Base-by-base conservation (phyloP, 2,797 vertebrate genomes). In the Distichodus sexfasciatus region DNA sequence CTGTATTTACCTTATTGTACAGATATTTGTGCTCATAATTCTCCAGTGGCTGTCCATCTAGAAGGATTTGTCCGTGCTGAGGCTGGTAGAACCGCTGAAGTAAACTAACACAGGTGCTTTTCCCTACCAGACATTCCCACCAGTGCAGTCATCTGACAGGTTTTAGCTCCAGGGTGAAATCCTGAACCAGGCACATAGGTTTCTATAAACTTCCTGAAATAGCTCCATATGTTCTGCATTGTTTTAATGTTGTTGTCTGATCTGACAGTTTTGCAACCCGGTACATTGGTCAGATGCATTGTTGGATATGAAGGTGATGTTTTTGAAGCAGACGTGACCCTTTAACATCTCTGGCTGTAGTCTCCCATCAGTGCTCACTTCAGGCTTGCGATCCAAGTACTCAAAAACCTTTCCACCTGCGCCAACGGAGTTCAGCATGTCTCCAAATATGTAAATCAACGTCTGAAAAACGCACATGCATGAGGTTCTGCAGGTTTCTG, bases 121-220 rank as follows among this genome's bases (percentile, higher is more conserved):
- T 97, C 3, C 95, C 91, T 90, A 55, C 95, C 94, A 0, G 94
- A 95, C 0, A 83, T 75, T 2, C 95, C 95, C 2, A 92, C 92
- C 38, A 97, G 73, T 0, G 92, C 94, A 0, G 89, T 94, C 83
- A 94, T 83, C 81, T 92, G 75, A 5, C 93, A 0, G 92, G 88
- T 10, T n/a, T 79, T 4, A 96, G 79, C 47, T 92, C 91, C 53
- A 97, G 76, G 0, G 89, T 91, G n/a, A 96, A 82, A 0, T 90
- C 79, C 93, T 95, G 48, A 53, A 44, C 38, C 1, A 61, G 36
- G n/a, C n/a, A 60, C 14, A 68, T 58, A n/a, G n/a, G n/a, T n/a
- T n/a, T n/a, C n/a, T n/a, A n/a, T n/a, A n/a, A n/a, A n/a, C n/a
- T n/a, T n/a, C n/a, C n/a, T n/a, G n/a, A n/a, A n/a, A n/a, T n/a